Base-by-base conservation (phyloP, 2,113 vertebrate species). In the Hirundichthys speculiger region DNA sequence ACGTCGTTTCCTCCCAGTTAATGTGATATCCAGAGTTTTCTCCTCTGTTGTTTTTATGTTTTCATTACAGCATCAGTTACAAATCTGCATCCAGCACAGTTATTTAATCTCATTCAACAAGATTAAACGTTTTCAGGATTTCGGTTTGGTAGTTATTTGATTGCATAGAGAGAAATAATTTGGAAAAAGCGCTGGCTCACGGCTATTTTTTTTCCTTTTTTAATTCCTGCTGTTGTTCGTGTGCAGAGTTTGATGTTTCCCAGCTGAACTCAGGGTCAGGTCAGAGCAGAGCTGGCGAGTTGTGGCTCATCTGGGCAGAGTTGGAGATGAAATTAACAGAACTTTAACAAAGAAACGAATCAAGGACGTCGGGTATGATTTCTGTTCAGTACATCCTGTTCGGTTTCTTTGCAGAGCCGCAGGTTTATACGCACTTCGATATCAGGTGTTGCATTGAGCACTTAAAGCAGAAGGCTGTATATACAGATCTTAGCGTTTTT, bases 261-360 rank as follows among this genome's bases (percentile, higher is more conserved):
- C 55, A 60, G 12, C 39, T 63, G 43, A 76, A 60, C 70, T 82
- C 75, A 66, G 75, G 69, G 66, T 42, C 24, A 15, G 30, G 63
- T 58, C 58, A 51, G 61, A 84, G 84, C 69, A 78, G 73, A n/a
- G 79, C 76, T 71, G 69, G 19, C 16, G 73, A 45, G n/a, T 14
- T 34, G 30, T 34, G 30, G 30, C 30, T 34, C 30, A 34, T 6
- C 30, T 34, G 30, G 30, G 11, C 30, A 34, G 6, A 9, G 3
- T 27, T 27, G 8, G 8, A 4, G 27, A 27, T 4, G 11, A 34
- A 6, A 34, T 2, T 9, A 34, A 10, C 5, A 34, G 27, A 52
- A 18, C 22, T 22, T 48, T 14, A 25, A 27, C 2, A 16, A 50
- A 16, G 12, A 25, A 16, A 3, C 4, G 2, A n/a, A 22, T 24